phyloP scores from a whole-genome alignment of 2,888 invertebrate genomes.

The Gibbula magus region DNA sequence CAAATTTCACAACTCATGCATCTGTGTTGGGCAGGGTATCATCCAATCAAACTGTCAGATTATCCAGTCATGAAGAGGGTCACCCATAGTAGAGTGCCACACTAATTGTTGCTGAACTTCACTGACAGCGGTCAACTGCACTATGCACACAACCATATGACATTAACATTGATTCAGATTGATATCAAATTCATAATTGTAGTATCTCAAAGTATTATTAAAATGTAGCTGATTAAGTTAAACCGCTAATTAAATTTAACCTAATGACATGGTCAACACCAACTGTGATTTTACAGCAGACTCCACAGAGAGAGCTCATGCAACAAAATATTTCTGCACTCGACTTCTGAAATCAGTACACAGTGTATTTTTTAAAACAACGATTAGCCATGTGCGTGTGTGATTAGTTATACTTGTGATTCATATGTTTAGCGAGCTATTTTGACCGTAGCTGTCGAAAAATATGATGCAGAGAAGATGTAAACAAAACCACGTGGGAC shows the following conservation, averaged over 20 bases:
- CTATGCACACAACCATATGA: not conserved
- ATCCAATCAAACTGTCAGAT: too few species aligned
- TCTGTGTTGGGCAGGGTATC: too few species aligned
- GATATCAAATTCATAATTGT: not conserved
- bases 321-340: too few species aligned
- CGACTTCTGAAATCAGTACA: too few species aligned
- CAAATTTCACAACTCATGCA: too few species aligned
- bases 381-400: too few species aligned
- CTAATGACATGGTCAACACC: not conserved
- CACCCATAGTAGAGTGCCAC: too few species aligned
- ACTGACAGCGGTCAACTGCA: too few species aligned
- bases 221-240: not conserved
- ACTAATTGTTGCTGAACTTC: not conserved
- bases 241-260: not conserved
- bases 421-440: not conserved
- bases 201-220: not conserved
- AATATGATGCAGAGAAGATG: not conserved
- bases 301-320: too few species aligned
- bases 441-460: not conserved
- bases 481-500: constrained; percentile 24
- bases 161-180: not conserved
- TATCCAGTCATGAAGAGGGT: too few species aligned
- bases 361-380: too few species aligned
- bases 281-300: not conserved
- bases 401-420: too few species aligned